A percentile compares a stretch with the other conserved stretches of the same genome.
These are phyloP conservation scores for Trochalopteron elliotii DNA, from an alignment of 2,113 vertebrate genomes.

Conservation along the genomic window DNA sequence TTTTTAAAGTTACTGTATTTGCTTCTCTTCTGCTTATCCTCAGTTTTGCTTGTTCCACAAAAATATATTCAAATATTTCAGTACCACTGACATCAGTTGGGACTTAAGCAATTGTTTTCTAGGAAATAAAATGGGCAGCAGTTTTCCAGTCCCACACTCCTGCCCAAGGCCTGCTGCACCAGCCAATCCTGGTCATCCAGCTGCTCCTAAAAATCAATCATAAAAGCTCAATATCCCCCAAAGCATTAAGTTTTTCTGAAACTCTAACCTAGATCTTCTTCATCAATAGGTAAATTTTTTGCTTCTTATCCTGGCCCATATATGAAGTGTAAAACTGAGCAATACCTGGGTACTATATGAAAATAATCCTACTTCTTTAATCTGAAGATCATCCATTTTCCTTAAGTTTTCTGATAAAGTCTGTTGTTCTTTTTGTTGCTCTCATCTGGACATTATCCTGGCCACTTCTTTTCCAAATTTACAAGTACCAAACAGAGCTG, in stretches of 20 bases:
- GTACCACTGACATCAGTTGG: background rate
- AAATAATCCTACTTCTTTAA: background rate
- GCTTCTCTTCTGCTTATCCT: background rate
- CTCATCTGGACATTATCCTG: background rate
- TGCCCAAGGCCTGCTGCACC: background rate
- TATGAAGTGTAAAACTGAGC: background rate
- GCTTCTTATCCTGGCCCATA: background rate
- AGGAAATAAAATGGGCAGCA: background rate
- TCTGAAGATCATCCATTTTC: background rate
- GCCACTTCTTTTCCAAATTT: background rate
- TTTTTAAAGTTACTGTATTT: background rate
- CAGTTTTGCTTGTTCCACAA: background rate
- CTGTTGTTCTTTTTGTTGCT: background rate
- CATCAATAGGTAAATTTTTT: background rate
- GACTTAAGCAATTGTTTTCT: background rate
- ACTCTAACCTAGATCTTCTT: background rate
- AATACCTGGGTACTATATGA: background rate
- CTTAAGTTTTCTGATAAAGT: background rate
- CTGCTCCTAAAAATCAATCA: background rate
- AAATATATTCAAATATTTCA: background rate
- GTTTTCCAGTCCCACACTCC: background rate
- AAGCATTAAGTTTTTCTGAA: background rate
- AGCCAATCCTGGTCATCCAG: background rate
- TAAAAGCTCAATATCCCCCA: background rate
- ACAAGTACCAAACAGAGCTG: background rate